phyloP scores from a whole-genome alignment of 2,888 invertebrate genomes.

The Adineta ricciae region DNA sequence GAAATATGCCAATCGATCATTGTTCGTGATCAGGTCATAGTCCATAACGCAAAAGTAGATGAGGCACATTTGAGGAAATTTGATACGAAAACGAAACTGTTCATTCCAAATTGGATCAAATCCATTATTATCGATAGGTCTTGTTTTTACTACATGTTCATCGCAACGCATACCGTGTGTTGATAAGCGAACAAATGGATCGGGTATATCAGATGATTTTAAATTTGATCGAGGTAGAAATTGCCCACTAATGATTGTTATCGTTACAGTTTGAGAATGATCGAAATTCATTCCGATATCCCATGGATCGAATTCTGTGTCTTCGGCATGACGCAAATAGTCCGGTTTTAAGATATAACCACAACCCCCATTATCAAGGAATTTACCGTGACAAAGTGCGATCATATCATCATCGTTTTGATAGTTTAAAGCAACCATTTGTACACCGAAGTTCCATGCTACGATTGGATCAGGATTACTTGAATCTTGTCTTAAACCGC shows the following conservation, averaged over 20 bases:
- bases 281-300: not conserved
- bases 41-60: not conserved
- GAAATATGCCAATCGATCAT: not conserved
- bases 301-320: not conserved
- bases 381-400: slow-evolving; percentile 58
- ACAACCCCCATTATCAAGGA: slow-evolving; percentile 56
- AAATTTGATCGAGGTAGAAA: slow-evolving; percentile 11
- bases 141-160: slow-evolving; percentile 18
- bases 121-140: slow-evolving; percentile 55
- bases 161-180: slow-evolving; percentile 28
- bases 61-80: slow-evolving; percentile 47
- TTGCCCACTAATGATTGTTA: slow-evolving; percentile 32
- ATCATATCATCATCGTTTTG: slow-evolving; percentile 58
- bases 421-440: slow-evolving; percentile 56
- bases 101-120: slow-evolving; percentile 58
- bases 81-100: slow-evolving; percentile 57
- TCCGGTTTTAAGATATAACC: slow-evolving; percentile 57
- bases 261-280: not conserved
- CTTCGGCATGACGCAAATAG: slow-evolving; percentile 52
- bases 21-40: not conserved
- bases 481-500: slow-evolving; percentile 55
- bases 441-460: slow-evolving; percentile 57
- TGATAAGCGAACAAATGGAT: slow-evolving; percentile 23
- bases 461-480: slow-evolving; percentile 55
- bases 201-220: not conserved